Percentiles rank a stretch among this genome's conserved stretches.
Conservation (phyloP, 2,888 invertebrate genomes). For the Aspidiotus destructor region DNA sequence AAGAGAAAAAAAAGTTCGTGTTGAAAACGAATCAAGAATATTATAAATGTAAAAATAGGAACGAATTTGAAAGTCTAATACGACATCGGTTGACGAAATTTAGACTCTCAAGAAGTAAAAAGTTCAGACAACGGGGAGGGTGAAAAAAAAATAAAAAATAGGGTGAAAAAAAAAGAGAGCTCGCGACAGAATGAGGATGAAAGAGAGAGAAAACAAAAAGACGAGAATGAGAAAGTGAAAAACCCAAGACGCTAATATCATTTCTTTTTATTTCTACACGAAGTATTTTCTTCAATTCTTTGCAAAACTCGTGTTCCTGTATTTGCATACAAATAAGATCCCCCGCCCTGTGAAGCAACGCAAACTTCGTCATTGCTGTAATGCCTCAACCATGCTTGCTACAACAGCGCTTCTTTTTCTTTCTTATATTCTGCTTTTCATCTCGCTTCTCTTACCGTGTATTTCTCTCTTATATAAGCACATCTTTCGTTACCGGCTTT, state of each 20-base stretch:
- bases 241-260: constrained; percentile 33
- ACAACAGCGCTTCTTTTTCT: no score
- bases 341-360: constrained; percentile 28
- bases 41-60: constrained; percentile 33
- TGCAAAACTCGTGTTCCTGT: constrained; percentile 32
- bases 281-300: constrained; percentile 32
- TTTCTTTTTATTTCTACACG: constrained; percentile 33
- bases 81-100: constrained; percentile 32
- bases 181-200: no score
- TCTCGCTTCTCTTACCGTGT: no score
- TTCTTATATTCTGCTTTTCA: constrained; percentile 22
- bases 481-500: no score
- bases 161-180: no score
- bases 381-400: constrained; percentile 25
- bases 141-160: no score
- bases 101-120: constrained; percentile 27
- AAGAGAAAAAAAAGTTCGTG: constrained; percentile 26
- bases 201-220: constrained; percentile 13
- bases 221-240: constrained; percentile 23
- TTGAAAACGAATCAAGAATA: constrained; percentile 32
- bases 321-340: constrained; percentile 33
- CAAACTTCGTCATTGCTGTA: constrained; percentile 31
- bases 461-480: no score
- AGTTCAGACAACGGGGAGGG: no score
- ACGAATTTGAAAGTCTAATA: constrained; percentile 33